A percentile compares a stretch with the other conserved stretches of the same genome.
Evolutionary conservation across 2,888 invertebrate species (phyloP).

Genomic region (Rhimphoctona megacephalus): DNA sequence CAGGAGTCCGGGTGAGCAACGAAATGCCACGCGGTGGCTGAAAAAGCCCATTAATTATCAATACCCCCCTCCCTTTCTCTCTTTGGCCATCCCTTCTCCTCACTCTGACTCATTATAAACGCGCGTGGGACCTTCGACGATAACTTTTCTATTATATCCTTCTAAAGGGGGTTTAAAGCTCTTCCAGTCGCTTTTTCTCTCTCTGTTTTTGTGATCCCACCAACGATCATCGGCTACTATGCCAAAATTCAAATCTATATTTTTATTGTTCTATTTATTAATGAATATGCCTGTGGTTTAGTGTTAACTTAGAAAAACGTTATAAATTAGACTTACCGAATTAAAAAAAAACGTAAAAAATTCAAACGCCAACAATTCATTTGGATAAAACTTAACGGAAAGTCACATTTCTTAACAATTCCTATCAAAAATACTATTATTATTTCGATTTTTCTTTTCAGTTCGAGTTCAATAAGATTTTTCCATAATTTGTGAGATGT

Average conservation of each 20-base stretch:
- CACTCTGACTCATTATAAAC: conserved; percentile 61
- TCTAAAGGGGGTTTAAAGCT: conserved; percentile 75
- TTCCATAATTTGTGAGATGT: neutral
- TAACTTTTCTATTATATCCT: conserved; percentile 78
- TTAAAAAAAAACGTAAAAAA: neutral
- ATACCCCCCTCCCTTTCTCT: conserved; percentile 59
- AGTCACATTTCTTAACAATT: neutral
- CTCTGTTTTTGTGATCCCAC: conserved; percentile 21
- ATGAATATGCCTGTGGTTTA: neutral
- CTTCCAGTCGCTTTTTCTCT: neutral
- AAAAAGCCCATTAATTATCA: conserved; percentile 78
- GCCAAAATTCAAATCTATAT: conserved; percentile 20
- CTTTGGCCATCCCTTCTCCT: conserved; percentile 30
- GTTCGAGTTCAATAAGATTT: neutral
- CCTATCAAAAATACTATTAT: neutral
- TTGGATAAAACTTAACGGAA: neutral
- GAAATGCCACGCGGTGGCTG: conserved; percentile 68
- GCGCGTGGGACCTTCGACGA: conserved; percentile 73
- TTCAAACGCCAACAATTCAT: neutral
- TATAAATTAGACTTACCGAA: too few relatives aligned
- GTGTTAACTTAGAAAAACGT: neutral
- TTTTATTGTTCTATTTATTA: neutral
- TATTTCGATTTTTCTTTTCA: neutral
- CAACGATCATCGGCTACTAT: conserved; percentile 39
- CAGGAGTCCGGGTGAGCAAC: conserved; percentile 62